These are phyloP conservation scores for Neodiprion virginianus DNA, from an alignment of 1,140 invertebrate genomes.

Conservation along the genomic window DNA sequence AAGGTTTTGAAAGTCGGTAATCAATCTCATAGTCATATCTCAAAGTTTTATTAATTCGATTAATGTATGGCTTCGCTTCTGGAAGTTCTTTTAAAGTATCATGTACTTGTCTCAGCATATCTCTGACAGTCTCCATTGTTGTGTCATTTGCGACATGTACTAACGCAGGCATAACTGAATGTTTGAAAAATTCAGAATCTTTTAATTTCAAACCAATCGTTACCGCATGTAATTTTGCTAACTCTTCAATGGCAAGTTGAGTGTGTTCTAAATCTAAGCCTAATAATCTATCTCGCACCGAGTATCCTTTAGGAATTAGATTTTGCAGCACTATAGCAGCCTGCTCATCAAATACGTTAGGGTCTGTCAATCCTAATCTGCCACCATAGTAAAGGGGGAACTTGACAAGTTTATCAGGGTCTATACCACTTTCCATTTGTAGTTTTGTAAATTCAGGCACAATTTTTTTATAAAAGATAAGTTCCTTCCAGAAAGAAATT, in stretches of 20 bases:
- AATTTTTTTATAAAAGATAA: constrained; percentile 63
- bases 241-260: constrained; percentile 58
- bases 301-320: constrained; percentile 61
- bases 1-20: constrained; percentile 35
- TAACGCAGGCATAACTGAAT: constrained; percentile 40
- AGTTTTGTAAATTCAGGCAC: constrained; percentile 60
- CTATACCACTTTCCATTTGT: constrained; percentile 57
- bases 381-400: constrained; percentile 63
- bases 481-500: constrained; percentile 66
- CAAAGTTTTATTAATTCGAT: constrained; percentile 43
- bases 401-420: constrained; percentile 52
- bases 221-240: constrained; percentile 66
- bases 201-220: constrained; percentile 61
- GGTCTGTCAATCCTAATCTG: constrained; percentile 58
- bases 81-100: constrained; percentile 41
- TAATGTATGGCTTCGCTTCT: constrained; percentile 36
- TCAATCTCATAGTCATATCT: constrained; percentile 24
- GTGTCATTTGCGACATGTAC: constrained; percentile 29
- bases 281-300: constrained; percentile 60
- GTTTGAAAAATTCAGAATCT: constrained; percentile 61
- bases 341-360: constrained; percentile 62
- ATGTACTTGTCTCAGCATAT: constrained; percentile 48
- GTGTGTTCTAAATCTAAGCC: constrained; percentile 61
- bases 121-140: constrained; percentile 37
- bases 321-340: constrained; percentile 67